Evolutionary conservation across 2,888 invertebrate species (phyloP), one percentile per base, ranked within the genome.

Genomic region (Hipparchia sbordonii): DNA sequence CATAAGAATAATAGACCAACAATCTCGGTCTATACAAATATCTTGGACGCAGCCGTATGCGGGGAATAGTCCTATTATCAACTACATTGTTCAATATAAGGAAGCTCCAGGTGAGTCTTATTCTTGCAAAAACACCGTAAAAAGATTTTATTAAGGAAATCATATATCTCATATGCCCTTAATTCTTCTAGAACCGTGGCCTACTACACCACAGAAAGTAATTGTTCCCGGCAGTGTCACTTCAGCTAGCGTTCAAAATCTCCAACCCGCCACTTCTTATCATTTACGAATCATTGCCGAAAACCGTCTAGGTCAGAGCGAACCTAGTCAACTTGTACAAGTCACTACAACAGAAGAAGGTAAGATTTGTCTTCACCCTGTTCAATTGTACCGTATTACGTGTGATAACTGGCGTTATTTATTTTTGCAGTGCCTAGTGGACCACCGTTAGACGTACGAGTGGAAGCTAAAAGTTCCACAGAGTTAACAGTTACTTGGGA

Each of bases 31-130:
- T 46, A 96, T 98, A 77, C 97, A 97, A 82, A 95, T 98, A 81
- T 96, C 97, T 0, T 98, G 98, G 98, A 97, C 96, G 51, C 96
- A 97, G 79, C 98, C 98, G 9, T 97, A 97, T 84, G 97, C 97
- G 77, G 98, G 98, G 74, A 98, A 98, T 83, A 97, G 97, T 87
- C 97, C 97, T 46, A 97, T 98, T 77, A 96, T 96, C 75, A 97
- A 96, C 86, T 98, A 98, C 87, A 97, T 97, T 76, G 96, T 98
- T 54, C 98, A 98, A 89, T 98, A 97, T 87, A 98, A 98, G 87
- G 96, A 97, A 83, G 97, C 97, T 74, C 95, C 97, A 92, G 96
- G 96, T 96, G 94, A 56, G 12, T 8, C 6, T 66, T 48, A 56
- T 59, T 59, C 2, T 56, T 6, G 2, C 13, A 23, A 13, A 13